Conservation (phyloP, 1,140 invertebrate genomes). For the Paraescarpia echinospica region DNA sequence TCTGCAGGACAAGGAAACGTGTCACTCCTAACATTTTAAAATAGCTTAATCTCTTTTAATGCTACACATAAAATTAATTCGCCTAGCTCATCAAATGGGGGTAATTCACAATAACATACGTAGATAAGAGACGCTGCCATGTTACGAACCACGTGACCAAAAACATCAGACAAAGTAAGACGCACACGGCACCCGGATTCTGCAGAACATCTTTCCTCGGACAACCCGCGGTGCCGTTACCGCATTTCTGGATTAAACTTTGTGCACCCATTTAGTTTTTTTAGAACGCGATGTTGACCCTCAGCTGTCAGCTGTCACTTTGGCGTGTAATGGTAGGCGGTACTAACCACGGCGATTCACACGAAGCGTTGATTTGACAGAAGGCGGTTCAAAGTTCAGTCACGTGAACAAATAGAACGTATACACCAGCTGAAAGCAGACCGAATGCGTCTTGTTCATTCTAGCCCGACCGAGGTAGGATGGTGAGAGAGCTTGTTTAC, state of each 20-base stretch:
- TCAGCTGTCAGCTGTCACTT: not conserved
- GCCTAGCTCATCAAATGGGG: not conserved
- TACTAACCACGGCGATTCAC: not conserved
- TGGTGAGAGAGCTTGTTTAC: not conserved
- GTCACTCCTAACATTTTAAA: not conserved
- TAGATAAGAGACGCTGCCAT: not conserved
- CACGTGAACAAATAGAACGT: constrained; percentile 1
- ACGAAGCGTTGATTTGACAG: not conserved
- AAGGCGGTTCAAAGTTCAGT: not conserved
- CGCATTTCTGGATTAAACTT: not conserved
- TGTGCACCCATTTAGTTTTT: not conserved
- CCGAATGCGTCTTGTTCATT: not conserved
- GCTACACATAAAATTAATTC: not conserved
- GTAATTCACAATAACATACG: not conserved
- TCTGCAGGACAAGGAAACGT: too few relatives aligned
- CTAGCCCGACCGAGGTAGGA: not conserved
- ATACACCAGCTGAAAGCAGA: not conserved
- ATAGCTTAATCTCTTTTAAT: not conserved
- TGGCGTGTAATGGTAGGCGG: not conserved
- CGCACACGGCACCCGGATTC: not conserved
- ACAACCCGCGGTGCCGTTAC: not conserved
- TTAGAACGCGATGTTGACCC: not conserved
- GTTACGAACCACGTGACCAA: not conserved
- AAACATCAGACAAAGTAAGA: not conserved
- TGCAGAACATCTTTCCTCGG: not conserved